Percentiles rank a stretch among this genome's conserved stretches.
These are phyloP conservation scores for Fopius arisanus DNA, from an alignment of 1,140 invertebrate genomes.

Conservation along the genomic window DNA sequence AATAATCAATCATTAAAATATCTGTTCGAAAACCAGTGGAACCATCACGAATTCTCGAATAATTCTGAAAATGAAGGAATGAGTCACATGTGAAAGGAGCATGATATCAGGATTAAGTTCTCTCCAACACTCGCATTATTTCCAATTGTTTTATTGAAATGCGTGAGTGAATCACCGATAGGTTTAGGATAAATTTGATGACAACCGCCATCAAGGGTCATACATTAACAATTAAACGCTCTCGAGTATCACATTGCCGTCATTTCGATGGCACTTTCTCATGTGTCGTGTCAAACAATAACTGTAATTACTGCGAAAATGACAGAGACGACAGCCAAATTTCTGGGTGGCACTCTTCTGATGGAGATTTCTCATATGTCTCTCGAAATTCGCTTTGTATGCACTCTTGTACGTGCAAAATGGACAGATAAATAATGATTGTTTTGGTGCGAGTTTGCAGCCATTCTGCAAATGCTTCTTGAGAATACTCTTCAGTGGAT, in stretches of 20 bases:
- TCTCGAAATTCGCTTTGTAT: constrained; percentile 56
- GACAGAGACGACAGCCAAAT: constrained; percentile 56
- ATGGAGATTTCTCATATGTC: constrained; percentile 53
- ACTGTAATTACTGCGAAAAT: constrained; percentile 50
- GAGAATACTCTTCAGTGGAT: constrained; percentile 49
- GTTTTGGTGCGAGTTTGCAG: constrained; percentile 64
- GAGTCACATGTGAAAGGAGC: background rate
- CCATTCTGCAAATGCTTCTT: constrained; percentile 63
- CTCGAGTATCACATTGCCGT: too few relatives aligned
- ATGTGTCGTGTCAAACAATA: constrained; percentile 36
- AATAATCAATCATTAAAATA: constrained; percentile 22
- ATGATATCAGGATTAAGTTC: too few relatives aligned
- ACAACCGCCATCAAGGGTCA: too few relatives aligned
- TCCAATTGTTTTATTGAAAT: background rate
- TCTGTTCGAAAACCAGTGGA: background rate
- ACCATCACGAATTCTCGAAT: background rate
- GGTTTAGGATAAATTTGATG: too few relatives aligned
- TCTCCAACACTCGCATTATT: too few relatives aligned
- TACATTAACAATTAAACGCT: too few relatives aligned
- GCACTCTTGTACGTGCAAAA: constrained; percentile 61
- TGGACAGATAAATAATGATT: constrained; percentile 60
- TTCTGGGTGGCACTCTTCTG: constrained; percentile 34
- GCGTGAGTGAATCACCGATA: too few relatives aligned
- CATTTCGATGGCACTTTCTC: background rate
- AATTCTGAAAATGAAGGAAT: background rate